A percentile compares a stretch with the other conserved stretches of the same genome.
phyloP scores from a whole-genome alignment of 2,888 invertebrate genomes.

The Drosophila stalkeri region DNA sequence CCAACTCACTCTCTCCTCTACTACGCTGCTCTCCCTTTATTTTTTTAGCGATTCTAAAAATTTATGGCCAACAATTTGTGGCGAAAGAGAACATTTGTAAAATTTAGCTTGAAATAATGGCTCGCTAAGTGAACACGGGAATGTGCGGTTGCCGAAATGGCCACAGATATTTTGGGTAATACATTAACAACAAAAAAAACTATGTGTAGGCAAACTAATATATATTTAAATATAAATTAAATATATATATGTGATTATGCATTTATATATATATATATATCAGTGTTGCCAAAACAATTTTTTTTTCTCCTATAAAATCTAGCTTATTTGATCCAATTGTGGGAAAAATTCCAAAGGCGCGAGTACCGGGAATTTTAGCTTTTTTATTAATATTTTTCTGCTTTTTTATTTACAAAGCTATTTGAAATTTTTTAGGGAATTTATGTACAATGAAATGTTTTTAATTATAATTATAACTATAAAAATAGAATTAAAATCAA shows the following conservation, averaged over 20 bases:
- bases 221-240: background rate
- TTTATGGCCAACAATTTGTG: conserved; percentile 58
- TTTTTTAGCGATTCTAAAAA: conserved; percentile 31
- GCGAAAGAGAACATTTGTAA: conserved; percentile 36
- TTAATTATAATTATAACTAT: no score
- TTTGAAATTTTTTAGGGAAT: no score
- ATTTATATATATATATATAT: background rate
- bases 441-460: no score
- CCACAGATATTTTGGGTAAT: background rate
- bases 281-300: no score
- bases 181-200: background rate
- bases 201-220: background rate
- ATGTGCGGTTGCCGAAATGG: conserved; percentile 3
- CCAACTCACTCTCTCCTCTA: no score
- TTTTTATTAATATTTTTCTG: no score
- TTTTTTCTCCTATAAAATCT: no score
- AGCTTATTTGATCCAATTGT: no score
- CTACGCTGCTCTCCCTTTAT: background rate
- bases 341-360: no score
- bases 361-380: no score
- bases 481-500: no score
- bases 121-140: conserved; percentile 15
- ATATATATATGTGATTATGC: background rate
- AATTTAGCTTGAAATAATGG: conserved; percentile 22
- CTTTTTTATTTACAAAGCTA: no score